Conservation (phyloP, 2,888 invertebrate genomes). For the Tribolium freemani region DNA sequence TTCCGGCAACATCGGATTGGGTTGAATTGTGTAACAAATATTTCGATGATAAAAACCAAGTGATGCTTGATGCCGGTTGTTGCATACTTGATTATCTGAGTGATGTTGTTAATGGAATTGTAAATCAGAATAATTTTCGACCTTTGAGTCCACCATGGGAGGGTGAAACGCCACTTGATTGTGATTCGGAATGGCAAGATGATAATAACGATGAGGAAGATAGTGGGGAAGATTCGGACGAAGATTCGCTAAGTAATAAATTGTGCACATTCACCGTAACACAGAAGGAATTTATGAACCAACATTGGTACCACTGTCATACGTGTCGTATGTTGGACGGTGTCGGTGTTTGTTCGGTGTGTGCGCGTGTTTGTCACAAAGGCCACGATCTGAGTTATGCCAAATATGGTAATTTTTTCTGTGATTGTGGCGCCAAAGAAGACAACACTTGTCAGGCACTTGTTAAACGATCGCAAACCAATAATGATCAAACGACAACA, state of each 20-base stretch:
- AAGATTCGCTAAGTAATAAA: slow-evolving; percentile 90
- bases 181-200: slow-evolving; percentile 89
- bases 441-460: slow-evolving; percentile 82
- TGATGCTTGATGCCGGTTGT: slow-evolving; percentile 83
- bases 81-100: slow-evolving; percentile 88
- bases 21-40: slow-evolving; percentile 79
- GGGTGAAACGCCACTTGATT: slow-evolving; percentile 80
- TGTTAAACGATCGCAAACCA: slow-evolving; percentile 74
- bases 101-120: slow-evolving; percentile 76
- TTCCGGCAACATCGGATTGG: slow-evolving; percentile 87
- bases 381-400: slow-evolving; percentile 98
- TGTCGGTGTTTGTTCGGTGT: slow-evolving; percentile 97
- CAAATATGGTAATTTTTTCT: slow-evolving; percentile 99
- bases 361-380: slow-evolving; percentile 96
- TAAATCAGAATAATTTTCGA: slow-evolving; percentile 61
- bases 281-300: slow-evolving; percentile 95
- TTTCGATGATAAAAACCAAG: slow-evolving; percentile 67
- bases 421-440: slow-evolving; percentile 98
- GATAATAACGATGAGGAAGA: slow-evolving; percentile 93
- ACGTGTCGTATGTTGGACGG: slow-evolving; percentile 99
- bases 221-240: slow-evolving; percentile 95
- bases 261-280: slow-evolving; percentile 97
- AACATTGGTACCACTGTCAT: slow-evolving; percentile 99
- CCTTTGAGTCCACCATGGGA: slow-evolving; percentile 84
- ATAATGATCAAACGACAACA: slow-evolving; percentile 33